Base-by-base conservation (phyloP, 2,888 invertebrate species). In the Erannis defoliaria region DNA sequence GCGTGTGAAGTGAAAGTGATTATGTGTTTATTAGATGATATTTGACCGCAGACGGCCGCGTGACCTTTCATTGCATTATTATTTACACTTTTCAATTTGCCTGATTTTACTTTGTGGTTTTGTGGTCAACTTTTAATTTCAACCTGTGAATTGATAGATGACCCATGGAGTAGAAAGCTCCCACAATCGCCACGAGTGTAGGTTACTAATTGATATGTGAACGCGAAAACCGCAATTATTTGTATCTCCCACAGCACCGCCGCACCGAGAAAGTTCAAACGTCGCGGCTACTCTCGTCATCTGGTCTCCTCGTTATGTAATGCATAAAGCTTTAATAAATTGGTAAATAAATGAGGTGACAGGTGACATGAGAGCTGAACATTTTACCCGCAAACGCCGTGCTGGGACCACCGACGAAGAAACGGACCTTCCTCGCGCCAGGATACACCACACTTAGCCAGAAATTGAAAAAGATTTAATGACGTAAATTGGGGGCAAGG, bases 51-150 rank as follows among this genome's bases (percentile, higher is more conserved):
- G 29, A 18, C 21, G 38, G 19, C 18, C 12, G 18, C 18, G 19
- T 57, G 43, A 53, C 58, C 53, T 59, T 53, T 58, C 31, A 21
- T 14, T 46, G 9, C 31, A 58, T 29, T 37, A 37, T 23, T 53
- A 45, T 51, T 58, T 59, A 12, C 45, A 53, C 58, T 58, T 51
- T 42, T 58, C 37, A 38, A 51, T 58, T 55, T 37, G 45, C 23
- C 16, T 45, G 53, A 14, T 29, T 51, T 45, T 38, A 19, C 45
- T 53, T 59, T 23, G 19, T 53, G 58, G 58, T 59, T 57, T 57
- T 46, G 51, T 40, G 53, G 53, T 53, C 29, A 59, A 16, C 14
- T 31, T 53, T 53, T 53, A 53, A 53, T 53, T 53, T 38, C 8
- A 37, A 53, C 51, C 19, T 53, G 58, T 46, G 46, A 59, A 46